A percentile compares a stretch with the other conserved stretches of the same genome.
Evolutionary conservation across 2,888 invertebrate genomes (phyloP).

Genomic region (Metallyticus violacea): DNA sequence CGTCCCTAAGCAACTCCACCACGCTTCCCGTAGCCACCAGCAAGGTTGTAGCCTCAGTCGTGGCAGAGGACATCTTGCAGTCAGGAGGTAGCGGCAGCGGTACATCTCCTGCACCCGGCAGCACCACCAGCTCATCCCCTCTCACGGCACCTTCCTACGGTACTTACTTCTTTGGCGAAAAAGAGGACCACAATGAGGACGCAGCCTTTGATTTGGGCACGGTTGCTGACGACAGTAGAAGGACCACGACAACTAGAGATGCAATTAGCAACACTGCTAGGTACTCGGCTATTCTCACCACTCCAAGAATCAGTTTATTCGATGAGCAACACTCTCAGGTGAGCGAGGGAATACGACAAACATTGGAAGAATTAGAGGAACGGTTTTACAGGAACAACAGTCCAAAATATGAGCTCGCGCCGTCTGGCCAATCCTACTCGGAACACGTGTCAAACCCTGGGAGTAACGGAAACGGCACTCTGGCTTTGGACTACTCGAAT

Average conservation of each 20-base stretch:
- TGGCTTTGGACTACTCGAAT: conserved; percentile 40
- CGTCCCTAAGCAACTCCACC: neutral
- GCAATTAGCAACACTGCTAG: neutral
- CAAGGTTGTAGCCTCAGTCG: neutral
- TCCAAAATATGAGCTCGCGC: conserved; percentile 26
- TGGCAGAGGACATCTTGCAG: neutral
- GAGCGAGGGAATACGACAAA: conserved; percentile 54
- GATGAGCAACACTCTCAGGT: conserved; percentile 55
- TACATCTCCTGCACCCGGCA: too few relatives aligned
- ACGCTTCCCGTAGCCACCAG: neutral
- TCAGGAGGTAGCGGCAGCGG: neutral
- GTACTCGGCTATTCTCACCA: conserved; percentile 45
- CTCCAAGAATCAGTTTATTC: conserved; percentile 54
- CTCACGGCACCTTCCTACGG: neutral
- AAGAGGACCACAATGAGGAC: neutral
- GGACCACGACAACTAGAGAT: neutral
- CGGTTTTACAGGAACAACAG: conserved; percentile 39
- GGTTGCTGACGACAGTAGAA: too few relatives aligned
- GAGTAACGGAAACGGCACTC: conserved; percentile 36
- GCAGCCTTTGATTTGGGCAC: too few relatives aligned
- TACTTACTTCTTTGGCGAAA: neutral
- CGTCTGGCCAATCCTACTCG: neutral
- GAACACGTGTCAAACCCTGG: conserved; percentile 32
- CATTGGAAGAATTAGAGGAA: conserved; percentile 43
- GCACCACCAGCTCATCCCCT: neutral